Evolutionary conservation across 2,888 invertebrate genomes (phyloP), one percentile per base, ranked within the genome.

Genomic region (Idaea dimidiata): DNA sequence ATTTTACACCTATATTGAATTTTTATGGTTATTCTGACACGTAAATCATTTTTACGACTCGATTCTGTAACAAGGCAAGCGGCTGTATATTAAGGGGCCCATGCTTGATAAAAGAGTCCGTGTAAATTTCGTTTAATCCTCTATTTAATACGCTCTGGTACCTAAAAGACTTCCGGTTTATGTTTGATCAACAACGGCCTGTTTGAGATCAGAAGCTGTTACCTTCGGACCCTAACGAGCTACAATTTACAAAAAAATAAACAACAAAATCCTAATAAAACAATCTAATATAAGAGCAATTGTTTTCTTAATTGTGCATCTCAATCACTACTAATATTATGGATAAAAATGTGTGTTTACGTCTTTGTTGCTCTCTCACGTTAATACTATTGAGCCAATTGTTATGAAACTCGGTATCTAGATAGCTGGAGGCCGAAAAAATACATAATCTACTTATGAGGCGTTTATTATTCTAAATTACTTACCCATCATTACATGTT

Each of bases 21-120:
- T 82, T 82, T 82, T 82, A 85, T 83, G 83, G 78, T 80, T 84
- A 84, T 82, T 77, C 76, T 78, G 71, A 65, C 66, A 67, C 76
- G 80, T 81, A 67, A 77, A 81, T 83, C 82, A 81, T 70, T 74
- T 82, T 84, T 83, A 84, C 70, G 79, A 77, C 78, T 76, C 68
- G 62, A 72, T 70, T 66, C 65, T 64, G 69, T 79, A 77, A 78
- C 76, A 76, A 78, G 76, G 71, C 69, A 67, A 66, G 69, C 72
- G 62, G 65, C 65, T 61, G 66, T 71, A 70, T 69, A 71, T 60
- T 71, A 70, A 70, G 61, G 70, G 72, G 63, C 62, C 63, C 59
- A 62, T 59, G 32, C 56, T 55, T 54, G 60, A 60, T 18, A 60
- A 62, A 33, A 55, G 59, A 62, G 60, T 62, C 58, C 61, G 60